Percentiles rank a stretch among this genome's conserved stretches.
Conservation (phyloP, 2,797 vertebrate species). For the Oreortyx pictus region DNA sequence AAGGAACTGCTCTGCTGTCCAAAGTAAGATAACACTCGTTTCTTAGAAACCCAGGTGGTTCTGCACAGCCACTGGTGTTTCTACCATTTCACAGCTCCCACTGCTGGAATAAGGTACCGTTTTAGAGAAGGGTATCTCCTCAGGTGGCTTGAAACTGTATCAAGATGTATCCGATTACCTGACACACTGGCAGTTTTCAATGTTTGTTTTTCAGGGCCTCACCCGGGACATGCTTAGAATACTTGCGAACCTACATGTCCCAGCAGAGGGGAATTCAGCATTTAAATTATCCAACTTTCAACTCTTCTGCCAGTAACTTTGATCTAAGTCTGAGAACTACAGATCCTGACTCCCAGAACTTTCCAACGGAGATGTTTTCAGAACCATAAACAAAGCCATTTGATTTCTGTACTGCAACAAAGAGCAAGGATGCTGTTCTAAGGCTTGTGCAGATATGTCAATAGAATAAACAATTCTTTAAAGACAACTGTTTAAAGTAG, state of each 20-base stretch:
- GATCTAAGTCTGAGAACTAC: background rate
- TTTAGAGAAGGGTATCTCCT: background rate
- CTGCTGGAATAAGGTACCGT: background rate
- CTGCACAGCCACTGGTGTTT: background rate
- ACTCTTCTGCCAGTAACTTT: background rate
- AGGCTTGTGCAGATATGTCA: fast-evolving
- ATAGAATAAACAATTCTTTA: background rate
- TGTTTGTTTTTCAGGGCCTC: background rate
- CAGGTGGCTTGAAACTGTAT: background rate
- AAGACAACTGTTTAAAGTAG: background rate
- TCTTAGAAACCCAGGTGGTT: background rate
- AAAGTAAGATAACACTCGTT: slow-evolving; percentile 77
- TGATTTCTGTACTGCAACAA: background rate
- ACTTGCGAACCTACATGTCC: background rate
- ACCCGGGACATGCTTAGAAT: background rate
- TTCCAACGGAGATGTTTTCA: background rate
- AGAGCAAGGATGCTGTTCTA: background rate
- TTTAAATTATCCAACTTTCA: background rate
- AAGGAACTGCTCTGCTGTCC: slow-evolving; percentile 85
- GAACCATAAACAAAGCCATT: background rate
- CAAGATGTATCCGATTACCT: background rate
- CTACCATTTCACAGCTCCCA: background rate
- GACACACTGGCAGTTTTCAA: background rate
- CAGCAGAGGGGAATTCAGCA: background rate
- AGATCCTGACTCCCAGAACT: background rate